Evolutionary conservation across 2,113 vertebrate genomes (phyloP).

Genomic region (Carassius auratus): DNA sequence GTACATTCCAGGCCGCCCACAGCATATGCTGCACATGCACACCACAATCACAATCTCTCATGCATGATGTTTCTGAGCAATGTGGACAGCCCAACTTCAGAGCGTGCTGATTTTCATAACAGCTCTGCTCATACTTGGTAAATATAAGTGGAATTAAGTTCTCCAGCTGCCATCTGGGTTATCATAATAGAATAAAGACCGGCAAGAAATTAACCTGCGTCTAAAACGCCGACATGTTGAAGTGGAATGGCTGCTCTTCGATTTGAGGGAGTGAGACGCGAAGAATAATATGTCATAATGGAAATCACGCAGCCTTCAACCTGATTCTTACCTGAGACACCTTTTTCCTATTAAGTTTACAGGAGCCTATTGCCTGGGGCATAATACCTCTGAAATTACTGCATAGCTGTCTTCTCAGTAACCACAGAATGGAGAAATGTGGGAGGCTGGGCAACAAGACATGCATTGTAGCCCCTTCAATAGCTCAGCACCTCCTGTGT

Average conservation of each 20-base stretch:
- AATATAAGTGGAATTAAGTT: conserved; percentile 73
- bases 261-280: background rate
- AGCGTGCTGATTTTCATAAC: conserved; percentile 61
- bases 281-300: conserved; percentile 42
- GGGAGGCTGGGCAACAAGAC: conserved; percentile 60
- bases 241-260: background rate
- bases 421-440: conserved; percentile 61
- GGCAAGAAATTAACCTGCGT: conserved; percentile 69
- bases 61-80: conserved; percentile 32
- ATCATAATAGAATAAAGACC: conserved; percentile 63
- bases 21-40: conserved; percentile 1
- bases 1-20: background rate
- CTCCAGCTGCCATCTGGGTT: conserved; percentile 71
- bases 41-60: conserved; percentile 19
- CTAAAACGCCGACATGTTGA: conserved; percentile 38
- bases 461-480: conserved; percentile 53
- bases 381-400: conserved; percentile 64
- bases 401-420: conserved; percentile 58
- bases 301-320: conserved; percentile 48
- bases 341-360: conserved; percentile 53
- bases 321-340: conserved; percentile 47
- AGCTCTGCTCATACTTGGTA: conserved; percentile 70
- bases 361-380: conserved; percentile 57
- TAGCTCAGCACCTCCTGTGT: conserved; percentile 56
- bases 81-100: conserved; percentile 38